phyloP scores from a whole-genome alignment of 1,140 invertebrate genomes.

The Lucilia sericata region DNA sequence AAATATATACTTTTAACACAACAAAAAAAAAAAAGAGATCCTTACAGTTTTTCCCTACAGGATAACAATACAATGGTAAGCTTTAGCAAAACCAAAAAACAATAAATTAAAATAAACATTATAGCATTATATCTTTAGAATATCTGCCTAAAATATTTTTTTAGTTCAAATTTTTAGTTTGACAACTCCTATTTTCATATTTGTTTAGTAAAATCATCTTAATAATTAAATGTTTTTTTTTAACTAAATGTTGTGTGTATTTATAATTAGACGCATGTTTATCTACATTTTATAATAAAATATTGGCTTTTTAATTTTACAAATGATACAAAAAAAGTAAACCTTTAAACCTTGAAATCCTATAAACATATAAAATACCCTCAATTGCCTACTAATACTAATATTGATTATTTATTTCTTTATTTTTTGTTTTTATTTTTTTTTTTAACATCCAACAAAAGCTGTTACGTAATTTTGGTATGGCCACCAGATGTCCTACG shows the following conservation, averaged over 20 bases:
- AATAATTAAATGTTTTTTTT: constrained; percentile 4
- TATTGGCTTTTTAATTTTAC: constrained; percentile 5
- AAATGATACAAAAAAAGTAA: neutral
- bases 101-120: neutral
- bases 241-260: constrained; percentile 20
- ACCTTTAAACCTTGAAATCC: neutral
- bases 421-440: neutral
- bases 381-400: neutral
- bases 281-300: neutral
- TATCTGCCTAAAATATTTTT: neutral
- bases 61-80: neutral
- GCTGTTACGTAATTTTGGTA: constrained; percentile 61
- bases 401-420: neutral
- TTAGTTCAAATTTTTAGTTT: neutral
- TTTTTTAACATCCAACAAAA: constrained; percentile 43
- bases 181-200: neutral
- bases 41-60: constrained; percentile 7
- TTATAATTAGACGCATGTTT: neutral
- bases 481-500: constrained; percentile 57
- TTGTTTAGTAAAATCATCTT: neutral
- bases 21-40: neutral
- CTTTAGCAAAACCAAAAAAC: constrained; percentile 2
- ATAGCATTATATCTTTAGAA: neutral
- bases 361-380: neutral
- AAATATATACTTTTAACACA: neutral